Conservation (phyloP, 1,140 invertebrate genomes). For the Euura lappo region DNA sequence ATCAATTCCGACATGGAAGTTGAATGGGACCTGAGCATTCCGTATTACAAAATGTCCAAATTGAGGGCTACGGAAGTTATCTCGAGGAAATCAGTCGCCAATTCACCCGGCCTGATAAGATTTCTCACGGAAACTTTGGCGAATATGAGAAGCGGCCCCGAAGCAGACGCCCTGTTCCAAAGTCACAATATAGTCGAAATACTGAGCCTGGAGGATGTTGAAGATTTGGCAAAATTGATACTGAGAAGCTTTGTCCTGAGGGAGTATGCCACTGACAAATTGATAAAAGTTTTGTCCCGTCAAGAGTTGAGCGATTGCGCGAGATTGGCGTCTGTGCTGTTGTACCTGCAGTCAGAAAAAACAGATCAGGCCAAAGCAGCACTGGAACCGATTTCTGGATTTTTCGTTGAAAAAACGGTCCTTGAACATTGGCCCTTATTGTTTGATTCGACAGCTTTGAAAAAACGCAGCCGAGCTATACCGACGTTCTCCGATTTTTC, state of each 20-base stretch:
- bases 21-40: conserved; percentile 65
- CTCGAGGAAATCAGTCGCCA: conserved; percentile 43
- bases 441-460: conserved; percentile 57
- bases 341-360: conserved; percentile 64
- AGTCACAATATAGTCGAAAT: conserved; percentile 61
- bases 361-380: conserved; percentile 55
- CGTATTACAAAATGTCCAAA: conserved; percentile 67
- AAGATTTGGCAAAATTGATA: conserved; percentile 61
- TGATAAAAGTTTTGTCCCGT: conserved; percentile 57
- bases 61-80: conserved; percentile 61
- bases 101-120: conserved; percentile 60
- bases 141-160: conserved; percentile 52
- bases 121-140: conserved; percentile 60
- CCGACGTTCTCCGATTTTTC: conserved; percentile 65
- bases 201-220: conserved; percentile 54
- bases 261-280: conserved; percentile 66
- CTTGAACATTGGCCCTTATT: conserved; percentile 61
- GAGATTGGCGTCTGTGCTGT: conserved; percentile 57
- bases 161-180: conserved; percentile 58
- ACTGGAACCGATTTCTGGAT: conserved; percentile 52
- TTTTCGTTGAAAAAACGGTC: conserved; percentile 49
- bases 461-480: conserved; percentile 44
- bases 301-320: conserved; percentile 44
- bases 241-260: conserved; percentile 62
- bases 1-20: conserved; percentile 63